Conservation (phyloP, 2,888 invertebrate species). For the Drosophila engyochracea region DNA sequence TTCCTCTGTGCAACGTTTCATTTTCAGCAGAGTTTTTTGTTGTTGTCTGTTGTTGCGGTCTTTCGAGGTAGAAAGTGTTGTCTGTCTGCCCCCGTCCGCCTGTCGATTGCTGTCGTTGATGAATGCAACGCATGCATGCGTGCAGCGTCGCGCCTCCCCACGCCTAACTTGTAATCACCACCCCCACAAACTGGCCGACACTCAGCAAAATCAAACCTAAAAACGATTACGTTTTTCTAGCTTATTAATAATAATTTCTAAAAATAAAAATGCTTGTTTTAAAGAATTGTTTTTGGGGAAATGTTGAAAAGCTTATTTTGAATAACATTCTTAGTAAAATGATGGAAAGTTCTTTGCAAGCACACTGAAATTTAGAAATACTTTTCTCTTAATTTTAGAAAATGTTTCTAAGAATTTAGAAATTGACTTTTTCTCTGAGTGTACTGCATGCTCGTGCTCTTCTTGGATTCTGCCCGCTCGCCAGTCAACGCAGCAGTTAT, state of each 20-base stretch:
- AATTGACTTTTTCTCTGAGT: not conserved
- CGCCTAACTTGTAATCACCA: not conserved
- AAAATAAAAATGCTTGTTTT: not conserved
- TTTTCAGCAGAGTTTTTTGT: constrained; percentile 52
- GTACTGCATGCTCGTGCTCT: not conserved
- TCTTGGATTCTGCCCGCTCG: constrained; percentile 31
- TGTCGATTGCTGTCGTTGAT: constrained; percentile 54
- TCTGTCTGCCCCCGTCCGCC: constrained; percentile 19
- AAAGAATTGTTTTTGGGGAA: not conserved
- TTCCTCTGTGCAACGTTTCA: constrained; percentile 67
- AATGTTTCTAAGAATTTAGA: not conserved
- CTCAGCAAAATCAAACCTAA: not conserved
- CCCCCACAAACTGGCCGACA: not conserved
- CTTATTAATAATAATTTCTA: not conserved
- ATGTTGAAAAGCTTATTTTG: not conserved
- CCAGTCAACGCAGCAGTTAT: constrained; percentile 69
- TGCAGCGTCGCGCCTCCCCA: constrained; percentile 54
- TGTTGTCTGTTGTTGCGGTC: constrained; percentile 48
- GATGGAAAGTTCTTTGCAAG: not conserved
- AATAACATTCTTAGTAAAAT: not conserved
- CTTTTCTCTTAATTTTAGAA: no score
- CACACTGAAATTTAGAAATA: no score
- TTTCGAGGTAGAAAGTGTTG: constrained; percentile 64
- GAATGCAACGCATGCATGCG: constrained; percentile 81
- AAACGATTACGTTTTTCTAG: not conserved